Percentiles rank a stretch among this genome's conserved stretches.
phyloP scores from a whole-genome alignment of 2,888 invertebrate species.

The Entomobrya multifasciata region DNA sequence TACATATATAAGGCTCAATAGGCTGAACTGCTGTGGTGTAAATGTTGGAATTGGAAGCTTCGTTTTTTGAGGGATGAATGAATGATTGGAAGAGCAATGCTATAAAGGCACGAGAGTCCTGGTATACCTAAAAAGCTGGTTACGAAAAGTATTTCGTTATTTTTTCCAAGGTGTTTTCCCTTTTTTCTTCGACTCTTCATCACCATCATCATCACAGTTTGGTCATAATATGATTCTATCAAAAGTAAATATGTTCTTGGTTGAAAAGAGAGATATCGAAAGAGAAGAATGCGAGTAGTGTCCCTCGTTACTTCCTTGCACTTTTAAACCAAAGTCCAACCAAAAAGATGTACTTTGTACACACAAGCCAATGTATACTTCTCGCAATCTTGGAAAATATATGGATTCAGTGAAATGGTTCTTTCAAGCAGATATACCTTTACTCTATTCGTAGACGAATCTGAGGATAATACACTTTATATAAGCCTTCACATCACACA shows the following conservation, averaged over 20 bases:
- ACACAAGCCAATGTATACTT: background rate
- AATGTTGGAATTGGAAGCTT: too few species aligned
- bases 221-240: constrained; percentile 61
- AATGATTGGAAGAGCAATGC: constrained; percentile 33
- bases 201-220: constrained; percentile 48
- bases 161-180: background rate
- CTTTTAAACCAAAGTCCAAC: constrained; percentile 63
- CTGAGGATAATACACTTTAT: constrained; percentile 3
- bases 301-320: constrained; percentile 44
- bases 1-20: background rate
- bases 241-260: constrained; percentile 50
- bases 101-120: too few species aligned
- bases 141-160: background rate
- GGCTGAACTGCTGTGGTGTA: background rate
- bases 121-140: background rate
- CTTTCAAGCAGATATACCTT: too few species aligned
- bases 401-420: too few species aligned
- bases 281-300: constrained; percentile 32
- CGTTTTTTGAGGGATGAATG: constrained; percentile 22
- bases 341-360: constrained; percentile 46
- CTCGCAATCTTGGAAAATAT: background rate
- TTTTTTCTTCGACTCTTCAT: constrained; percentile 34
- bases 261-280: constrained; percentile 54
- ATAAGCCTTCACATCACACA: constrained; percentile 37
- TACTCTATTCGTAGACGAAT: constrained; percentile 1